Evolutionary conservation across 2,888 invertebrate genomes (phyloP).

Genomic region (Drosophila yooni): DNA sequence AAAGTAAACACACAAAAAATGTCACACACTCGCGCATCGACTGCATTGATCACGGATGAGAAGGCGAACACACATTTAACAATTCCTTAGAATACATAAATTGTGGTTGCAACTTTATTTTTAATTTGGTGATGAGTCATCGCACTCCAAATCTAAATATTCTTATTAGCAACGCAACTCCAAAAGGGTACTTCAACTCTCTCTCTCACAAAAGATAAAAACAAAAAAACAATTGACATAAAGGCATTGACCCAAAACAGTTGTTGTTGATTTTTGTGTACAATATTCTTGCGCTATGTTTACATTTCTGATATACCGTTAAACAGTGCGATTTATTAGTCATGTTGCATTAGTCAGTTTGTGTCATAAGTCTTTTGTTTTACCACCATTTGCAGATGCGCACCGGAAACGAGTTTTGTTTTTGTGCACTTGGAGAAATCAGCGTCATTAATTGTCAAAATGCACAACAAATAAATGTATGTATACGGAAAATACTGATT

Average conservation of each 20-base stretch:
- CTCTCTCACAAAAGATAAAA: neutral
- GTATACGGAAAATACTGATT: constrained; percentile 30
- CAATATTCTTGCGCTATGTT: constrained; percentile 40
- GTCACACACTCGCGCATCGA: constrained; percentile 54
- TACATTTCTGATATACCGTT: constrained; percentile 32
- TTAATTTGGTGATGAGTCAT: constrained; percentile 1
- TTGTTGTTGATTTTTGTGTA: constrained; percentile 31
- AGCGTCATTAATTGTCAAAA: constrained; percentile 74
- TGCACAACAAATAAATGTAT: constrained; percentile 14
- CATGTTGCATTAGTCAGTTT: constrained; percentile 31
- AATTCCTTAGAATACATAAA: constrained; percentile 26
- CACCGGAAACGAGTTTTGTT: constrained; percentile 52
- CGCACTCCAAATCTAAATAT: neutral
- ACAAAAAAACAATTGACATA: constrained; percentile 31
- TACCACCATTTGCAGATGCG: constrained; percentile 35
- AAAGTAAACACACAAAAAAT: constrained; percentile 36
- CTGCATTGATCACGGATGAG: constrained; percentile 53
- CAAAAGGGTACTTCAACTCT: constrained; percentile 18
- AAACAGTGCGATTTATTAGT: constrained; percentile 38
- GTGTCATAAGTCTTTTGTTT: constrained; percentile 61
- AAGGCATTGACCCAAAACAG: constrained; percentile 67
- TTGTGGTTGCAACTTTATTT: constrained; percentile 10
- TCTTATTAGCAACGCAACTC: constrained; percentile 4
- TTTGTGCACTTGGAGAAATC: constrained; percentile 65
- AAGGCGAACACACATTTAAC: constrained; percentile 8